Evolutionary conservation across 2,113 vertebrate genomes (phyloP), one percentile per base, ranked within the genome.

Genomic region (Daphoenositta chrysoptera): DNA sequence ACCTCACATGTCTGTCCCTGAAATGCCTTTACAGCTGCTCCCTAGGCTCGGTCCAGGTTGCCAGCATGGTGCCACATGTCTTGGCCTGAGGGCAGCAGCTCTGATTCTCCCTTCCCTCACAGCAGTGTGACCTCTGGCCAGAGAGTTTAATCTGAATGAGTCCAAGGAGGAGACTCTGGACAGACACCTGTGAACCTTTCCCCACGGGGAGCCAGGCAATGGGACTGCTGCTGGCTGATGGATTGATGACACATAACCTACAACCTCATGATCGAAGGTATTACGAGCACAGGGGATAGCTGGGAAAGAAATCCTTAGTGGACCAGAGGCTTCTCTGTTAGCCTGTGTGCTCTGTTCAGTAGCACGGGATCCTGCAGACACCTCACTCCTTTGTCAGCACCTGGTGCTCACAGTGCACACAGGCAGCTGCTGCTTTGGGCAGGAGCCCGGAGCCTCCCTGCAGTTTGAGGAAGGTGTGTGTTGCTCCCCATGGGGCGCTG

Each of bases 161-260:
- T 35, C 30, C 2, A 0, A 39, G 47, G 16, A 70, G 60, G 30
- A 50, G 18, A 39, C 21, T 84, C 15, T 9, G 44, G n/a, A 23
- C 27, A 87, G 75, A 24, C 7, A 7, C 12, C 31, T 13, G 17
- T 35, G 44, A 87, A 58, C 37, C 24, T 64, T 79, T 26, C 30
- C 18, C 54, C 0, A 0, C 33, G 19, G 40, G 37, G 17, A 48
- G 33, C 1, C 3, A 57, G 54, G 35, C 56, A 37, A 13, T 4
- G 20, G 48, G 16, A n/a, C 57, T 57, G 44, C 58, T 47, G 17
- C 30, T 70, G 61, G 53, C 63, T 87, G 68, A 27, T 1, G 1
- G 69, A 58, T 15, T 31, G 28, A 30, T 20, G 21, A 45, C 51
- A 72, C 15, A 28, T 44, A 73, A 73, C 45, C 4, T 4, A 77